Conservation (phyloP, 1,140 invertebrate genomes). For the Eupristina koningsbergeri region DNA sequence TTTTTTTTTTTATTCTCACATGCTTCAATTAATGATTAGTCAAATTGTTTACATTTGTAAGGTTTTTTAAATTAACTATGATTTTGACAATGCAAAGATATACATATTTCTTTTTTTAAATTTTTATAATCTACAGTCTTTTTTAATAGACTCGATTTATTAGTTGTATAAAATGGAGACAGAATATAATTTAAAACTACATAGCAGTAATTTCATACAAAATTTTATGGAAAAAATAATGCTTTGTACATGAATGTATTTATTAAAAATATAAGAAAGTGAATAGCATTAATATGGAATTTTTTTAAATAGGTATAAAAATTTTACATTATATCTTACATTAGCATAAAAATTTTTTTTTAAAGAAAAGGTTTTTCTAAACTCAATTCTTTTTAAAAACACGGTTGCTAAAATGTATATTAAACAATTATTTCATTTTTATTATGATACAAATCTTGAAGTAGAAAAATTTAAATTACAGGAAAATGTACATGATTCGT, state of each 20-base stretch:
- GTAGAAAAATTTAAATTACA: background rate
- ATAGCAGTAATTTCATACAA: background rate
- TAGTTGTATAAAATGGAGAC: background rate
- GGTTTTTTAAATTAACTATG: conserved; percentile 24
- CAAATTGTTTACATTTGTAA: conserved; percentile 23
- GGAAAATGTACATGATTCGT: conserved; percentile 5
- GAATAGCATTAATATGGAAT: conserved; percentile 39
- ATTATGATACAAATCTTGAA: background rate
- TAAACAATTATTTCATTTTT: background rate
- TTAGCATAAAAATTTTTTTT: conserved; percentile 21
- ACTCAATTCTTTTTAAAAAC: conserved; percentile 1
- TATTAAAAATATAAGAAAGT: conserved; percentile 28
- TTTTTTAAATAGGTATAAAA: conserved; percentile 29
- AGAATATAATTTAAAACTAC: background rate
- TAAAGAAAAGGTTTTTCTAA: background rate
- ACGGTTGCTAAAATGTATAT: background rate
- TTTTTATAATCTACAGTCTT: background rate
- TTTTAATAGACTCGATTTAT: background rate
- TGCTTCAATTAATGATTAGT: conserved; percentile 51
- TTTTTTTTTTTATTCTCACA: conserved; percentile 48
- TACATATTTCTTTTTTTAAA: background rate
- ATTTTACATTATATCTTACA: conserved; percentile 25
- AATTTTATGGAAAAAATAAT: conserved; percentile 39
- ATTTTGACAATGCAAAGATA: conserved; percentile 7
- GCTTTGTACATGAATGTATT: conserved; percentile 21